Conservation (phyloP, 2,797 vertebrate species). For the Cryptoblepharus egeriae region DNA sequence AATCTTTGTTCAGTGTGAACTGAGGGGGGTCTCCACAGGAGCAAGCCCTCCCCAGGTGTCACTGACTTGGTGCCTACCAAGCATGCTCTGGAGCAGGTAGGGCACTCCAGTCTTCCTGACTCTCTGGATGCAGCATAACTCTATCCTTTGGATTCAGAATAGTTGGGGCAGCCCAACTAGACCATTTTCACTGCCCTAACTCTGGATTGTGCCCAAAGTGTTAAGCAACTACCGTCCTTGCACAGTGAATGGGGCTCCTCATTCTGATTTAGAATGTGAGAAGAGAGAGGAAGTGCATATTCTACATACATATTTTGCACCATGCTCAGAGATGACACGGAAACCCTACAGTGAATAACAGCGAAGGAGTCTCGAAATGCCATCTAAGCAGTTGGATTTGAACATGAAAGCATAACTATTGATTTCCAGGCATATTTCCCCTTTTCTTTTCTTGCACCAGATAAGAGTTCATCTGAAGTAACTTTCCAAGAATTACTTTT, state of each 20-base stretch:
- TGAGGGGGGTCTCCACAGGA: no score
- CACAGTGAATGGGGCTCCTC: background rate
- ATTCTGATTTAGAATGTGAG: background rate
- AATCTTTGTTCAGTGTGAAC: no score
- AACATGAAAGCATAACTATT: conserved; percentile 6
- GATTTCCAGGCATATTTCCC: background rate
- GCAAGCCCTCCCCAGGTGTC: no score
- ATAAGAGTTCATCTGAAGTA: background rate
- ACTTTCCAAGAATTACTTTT: conserved; percentile 26
- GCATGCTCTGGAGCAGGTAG: no score
- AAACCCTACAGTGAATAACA: background rate
- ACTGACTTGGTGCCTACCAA: no score
- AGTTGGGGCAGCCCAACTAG: no score
- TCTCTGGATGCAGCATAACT: no score
- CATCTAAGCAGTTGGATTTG: background rate
- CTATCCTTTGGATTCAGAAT: no score
- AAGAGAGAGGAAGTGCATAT: background rate
- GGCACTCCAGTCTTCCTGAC: no score
- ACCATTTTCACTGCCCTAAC: no score
- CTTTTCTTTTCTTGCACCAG: background rate
- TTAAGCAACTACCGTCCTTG: background rate
- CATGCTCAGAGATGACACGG: background rate
- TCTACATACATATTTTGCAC: background rate
- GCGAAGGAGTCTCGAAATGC: background rate
- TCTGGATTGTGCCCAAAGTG: no score